Evolutionary conservation across 1,140 invertebrate genomes (phyloP).

Genomic region (Drosophila orosa): DNA sequence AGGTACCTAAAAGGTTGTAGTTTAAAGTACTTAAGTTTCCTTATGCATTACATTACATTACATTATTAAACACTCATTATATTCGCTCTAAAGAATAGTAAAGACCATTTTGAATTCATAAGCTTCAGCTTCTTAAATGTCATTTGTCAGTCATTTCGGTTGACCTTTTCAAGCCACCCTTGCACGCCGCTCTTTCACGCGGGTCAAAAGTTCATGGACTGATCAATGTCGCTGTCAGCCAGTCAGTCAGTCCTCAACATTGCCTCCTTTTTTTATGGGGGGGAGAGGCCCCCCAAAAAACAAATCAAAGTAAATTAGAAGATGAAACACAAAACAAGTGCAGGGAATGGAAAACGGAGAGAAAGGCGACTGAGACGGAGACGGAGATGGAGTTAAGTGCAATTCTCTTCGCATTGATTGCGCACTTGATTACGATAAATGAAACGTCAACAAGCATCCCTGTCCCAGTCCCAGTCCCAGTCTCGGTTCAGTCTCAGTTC

Average conservation of each 20-base stretch:
- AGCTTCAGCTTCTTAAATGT: background rate
- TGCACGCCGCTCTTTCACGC: background rate
- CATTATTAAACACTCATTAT: background rate
- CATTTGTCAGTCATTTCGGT: background rate
- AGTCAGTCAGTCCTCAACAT: slow-evolving; percentile 12
- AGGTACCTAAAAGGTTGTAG: too few relatives aligned
- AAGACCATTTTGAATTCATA: background rate
- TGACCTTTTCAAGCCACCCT: background rate
- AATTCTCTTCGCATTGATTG: slow-evolving; percentile 80
- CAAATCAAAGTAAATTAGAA: slow-evolving; percentile 78
- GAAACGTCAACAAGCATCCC: slow-evolving; percentile 75
- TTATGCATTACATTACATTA: too few relatives aligned
- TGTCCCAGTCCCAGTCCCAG: background rate
- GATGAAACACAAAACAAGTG: slow-evolving; percentile 29
- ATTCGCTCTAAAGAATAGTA: too few relatives aligned
- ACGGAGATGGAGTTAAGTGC: slow-evolving; percentile 59
- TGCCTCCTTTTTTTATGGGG: background rate
- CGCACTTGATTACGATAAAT: slow-evolving; percentile 82
- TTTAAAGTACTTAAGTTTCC: too few relatives aligned
- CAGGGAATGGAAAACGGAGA: background rate
- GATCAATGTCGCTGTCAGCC: slow-evolving; percentile 41
- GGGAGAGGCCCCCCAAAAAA: slow-evolving; percentile 12
- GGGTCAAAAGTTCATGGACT: slow-evolving; percentile 32
- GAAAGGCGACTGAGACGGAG: slow-evolving; percentile 2
- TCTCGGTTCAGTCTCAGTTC: background rate